Percentiles rank a stretch among this genome's conserved stretches.
phyloP scores from a whole-genome alignment of 2,113 vertebrate genomes.

The Chaenocephalus aceratus region DNA sequence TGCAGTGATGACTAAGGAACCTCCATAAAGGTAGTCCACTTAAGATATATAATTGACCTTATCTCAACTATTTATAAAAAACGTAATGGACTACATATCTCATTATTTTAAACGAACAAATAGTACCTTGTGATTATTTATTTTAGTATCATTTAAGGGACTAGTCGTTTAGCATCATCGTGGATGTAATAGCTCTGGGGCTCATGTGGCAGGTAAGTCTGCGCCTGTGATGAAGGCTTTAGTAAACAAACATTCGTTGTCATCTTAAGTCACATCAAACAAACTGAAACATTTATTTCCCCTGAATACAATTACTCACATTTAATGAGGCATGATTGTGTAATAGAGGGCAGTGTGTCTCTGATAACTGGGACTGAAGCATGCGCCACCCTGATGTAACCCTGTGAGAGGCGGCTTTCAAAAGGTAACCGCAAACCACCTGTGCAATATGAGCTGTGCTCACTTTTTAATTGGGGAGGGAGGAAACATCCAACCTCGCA shows the following conservation, averaged over 20 bases:
- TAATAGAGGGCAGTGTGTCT: conserved; percentile 38
- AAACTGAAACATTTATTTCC: conserved; percentile 49
- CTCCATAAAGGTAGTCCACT: background rate
- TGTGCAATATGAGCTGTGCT: conserved; percentile 45
- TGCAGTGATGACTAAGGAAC: background rate
- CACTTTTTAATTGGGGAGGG: conserved; percentile 6
- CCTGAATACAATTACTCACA: conserved; percentile 34
- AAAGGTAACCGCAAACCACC: conserved; percentile 52
- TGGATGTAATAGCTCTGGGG: background rate
- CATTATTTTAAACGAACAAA: too few species aligned
- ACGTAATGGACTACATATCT: too few species aligned
- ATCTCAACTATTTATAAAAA: too few species aligned
- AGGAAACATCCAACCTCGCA: background rate
- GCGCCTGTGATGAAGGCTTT: background rate
- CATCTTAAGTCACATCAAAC: conserved; percentile 28
- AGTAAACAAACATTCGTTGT: background rate
- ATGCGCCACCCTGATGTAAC: conserved; percentile 26
- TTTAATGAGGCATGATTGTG: conserved; percentile 25
- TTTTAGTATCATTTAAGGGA: background rate
- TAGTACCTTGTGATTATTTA: too few species aligned
- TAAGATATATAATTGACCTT: too few species aligned
- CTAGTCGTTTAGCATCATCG: background rate
- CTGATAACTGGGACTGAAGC: conserved; percentile 31
- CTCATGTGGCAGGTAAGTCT: background rate
- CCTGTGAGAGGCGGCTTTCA: conserved; percentile 30